Conservation (phyloP, 2,797 vertebrate species). For the Oreochromis grahami region DNA sequence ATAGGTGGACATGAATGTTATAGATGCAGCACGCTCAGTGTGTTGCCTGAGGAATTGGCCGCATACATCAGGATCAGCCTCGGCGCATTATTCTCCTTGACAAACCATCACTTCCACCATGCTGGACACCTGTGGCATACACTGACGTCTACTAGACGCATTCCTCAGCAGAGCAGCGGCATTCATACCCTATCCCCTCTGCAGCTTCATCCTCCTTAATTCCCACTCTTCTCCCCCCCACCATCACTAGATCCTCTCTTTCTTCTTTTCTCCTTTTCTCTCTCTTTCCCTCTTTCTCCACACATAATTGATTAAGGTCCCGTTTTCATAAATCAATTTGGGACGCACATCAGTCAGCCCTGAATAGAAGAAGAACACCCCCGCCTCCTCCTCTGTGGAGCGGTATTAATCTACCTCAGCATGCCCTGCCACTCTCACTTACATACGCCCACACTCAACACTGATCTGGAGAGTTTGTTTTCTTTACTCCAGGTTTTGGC, state of each 20-base stretch:
- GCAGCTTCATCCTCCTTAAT: constrained; percentile 44
- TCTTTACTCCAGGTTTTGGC: constrained; percentile 41
- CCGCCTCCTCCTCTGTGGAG: constrained; percentile 39
- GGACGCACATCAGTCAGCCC: constrained; percentile 98
- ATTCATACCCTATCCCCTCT: constrained; percentile 35
- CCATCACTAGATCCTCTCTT: constrained; percentile 34
- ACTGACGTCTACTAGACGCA: constrained; percentile 42
- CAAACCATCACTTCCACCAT: constrained; percentile 30
- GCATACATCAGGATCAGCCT: constrained; percentile 36
- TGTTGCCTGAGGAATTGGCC: constrained; percentile 4
- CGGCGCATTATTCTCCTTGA: neutral
- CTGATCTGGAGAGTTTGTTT: constrained; percentile 43
- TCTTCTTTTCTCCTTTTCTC: constrained; percentile 33
- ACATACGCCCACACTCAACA: constrained; percentile 38
- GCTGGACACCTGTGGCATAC: constrained; percentile 64
- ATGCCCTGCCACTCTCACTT: constrained; percentile 69
- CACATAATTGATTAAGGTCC: constrained; percentile 97
- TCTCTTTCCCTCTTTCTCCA: constrained; percentile 82
- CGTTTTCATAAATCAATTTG: constrained; percentile 99
- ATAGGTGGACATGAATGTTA: neutral
- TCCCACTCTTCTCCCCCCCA: constrained; percentile 25
- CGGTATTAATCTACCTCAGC: constrained; percentile 73
- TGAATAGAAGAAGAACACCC: constrained; percentile 81
- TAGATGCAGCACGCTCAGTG: constrained; percentile 9
- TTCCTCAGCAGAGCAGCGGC: constrained; percentile 58